Conservation (phyloP, 2,113 vertebrate species). For the Spheniscus mendiculus region DNA sequence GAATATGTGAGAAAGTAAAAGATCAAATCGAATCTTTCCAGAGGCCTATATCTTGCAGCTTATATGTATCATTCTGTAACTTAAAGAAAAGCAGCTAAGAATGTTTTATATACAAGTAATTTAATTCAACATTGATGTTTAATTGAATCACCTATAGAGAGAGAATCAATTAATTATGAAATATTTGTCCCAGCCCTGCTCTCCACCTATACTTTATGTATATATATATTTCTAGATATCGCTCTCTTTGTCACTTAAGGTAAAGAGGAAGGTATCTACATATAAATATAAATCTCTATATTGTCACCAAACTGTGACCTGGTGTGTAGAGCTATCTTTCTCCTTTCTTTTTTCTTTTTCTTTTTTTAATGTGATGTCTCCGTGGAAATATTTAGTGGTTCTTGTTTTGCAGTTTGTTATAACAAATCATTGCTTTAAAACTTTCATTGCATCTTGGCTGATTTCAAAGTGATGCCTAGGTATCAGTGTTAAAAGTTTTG, state of each 20-base stretch:
- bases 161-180: constrained; percentile 67
- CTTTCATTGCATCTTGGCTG: constrained; percentile 86
- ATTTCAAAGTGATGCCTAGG: constrained; percentile 89
- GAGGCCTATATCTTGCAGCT: constrained; percentile 71
- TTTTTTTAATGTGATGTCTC: constrained; percentile 73
- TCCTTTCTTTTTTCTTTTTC: constrained; percentile 14
- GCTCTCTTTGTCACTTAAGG: constrained; percentile 28
- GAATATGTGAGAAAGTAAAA: neutral
- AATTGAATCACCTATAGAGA: constrained; percentile 63
- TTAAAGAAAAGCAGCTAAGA: constrained; percentile 72
- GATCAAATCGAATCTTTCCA: constrained; percentile 32
- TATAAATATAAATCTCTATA: constrained; percentile 56
- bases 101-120: constrained; percentile 72
- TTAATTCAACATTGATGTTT: constrained; percentile 67
- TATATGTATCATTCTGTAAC: constrained; percentile 67
- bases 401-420: constrained; percentile 78
- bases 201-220: constrained; percentile 62
- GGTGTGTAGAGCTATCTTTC: constrained; percentile 85
- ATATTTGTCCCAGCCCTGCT: constrained; percentile 61
- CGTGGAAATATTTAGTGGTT: constrained; percentile 71
- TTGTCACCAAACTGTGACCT: constrained; percentile 84
- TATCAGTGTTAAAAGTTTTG: constrained; percentile 89
- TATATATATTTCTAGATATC: constrained; percentile 66
- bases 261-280: constrained; percentile 58
- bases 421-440: constrained; percentile 77